Percentiles rank a stretch among this genome's conserved stretches.
phyloP scores from a whole-genome alignment of 2,797 vertebrate species.

The Takifugu ocellatus region DNA sequence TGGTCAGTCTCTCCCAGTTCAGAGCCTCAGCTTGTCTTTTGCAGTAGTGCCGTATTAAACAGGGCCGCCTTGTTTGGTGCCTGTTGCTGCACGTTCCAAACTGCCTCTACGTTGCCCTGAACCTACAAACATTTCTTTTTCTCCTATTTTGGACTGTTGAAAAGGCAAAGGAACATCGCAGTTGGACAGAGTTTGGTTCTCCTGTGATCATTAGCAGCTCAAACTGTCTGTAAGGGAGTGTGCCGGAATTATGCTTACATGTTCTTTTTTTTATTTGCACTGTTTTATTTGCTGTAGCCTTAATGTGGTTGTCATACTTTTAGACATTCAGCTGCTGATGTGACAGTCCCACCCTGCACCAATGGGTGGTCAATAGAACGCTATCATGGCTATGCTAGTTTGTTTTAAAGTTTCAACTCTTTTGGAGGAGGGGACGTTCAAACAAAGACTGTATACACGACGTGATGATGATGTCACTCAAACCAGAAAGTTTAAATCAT shows the following conservation, averaged over 20 bases:
- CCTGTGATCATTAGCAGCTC: too few relatives aligned
- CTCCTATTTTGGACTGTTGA: too few relatives aligned
- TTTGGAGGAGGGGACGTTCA: too few relatives aligned
- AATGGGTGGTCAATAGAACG: conserved; percentile 13
- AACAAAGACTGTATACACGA: too few relatives aligned
- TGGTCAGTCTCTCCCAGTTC: conserved; percentile 28
- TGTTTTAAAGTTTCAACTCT: conserved; percentile 33
- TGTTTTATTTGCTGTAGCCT: neutral
- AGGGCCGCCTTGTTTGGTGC: conserved; percentile 35
- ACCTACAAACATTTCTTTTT: too few relatives aligned
- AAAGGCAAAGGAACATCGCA: too few relatives aligned
- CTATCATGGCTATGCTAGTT: conserved; percentile 42
- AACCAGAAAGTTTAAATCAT: too few relatives aligned
- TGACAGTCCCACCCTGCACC: conserved; percentile 4
- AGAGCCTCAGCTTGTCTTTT: conserved; percentile 19
- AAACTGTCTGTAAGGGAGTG: conserved; percentile 44
- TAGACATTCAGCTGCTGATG: neutral
- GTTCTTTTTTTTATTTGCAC: conserved; percentile 13
- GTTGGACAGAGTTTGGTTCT: too few relatives aligned
- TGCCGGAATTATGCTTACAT: neutral
- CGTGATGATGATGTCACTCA: too few relatives aligned
- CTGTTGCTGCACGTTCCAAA: neutral
- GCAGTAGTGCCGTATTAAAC: conserved; percentile 36
- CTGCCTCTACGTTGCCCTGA: too few relatives aligned
- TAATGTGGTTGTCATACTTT: neutral